These are phyloP conservation scores for Phenacoccus solenopsis DNA, from an alignment of 1,140 invertebrate species.

Conservation along the genomic window DNA sequence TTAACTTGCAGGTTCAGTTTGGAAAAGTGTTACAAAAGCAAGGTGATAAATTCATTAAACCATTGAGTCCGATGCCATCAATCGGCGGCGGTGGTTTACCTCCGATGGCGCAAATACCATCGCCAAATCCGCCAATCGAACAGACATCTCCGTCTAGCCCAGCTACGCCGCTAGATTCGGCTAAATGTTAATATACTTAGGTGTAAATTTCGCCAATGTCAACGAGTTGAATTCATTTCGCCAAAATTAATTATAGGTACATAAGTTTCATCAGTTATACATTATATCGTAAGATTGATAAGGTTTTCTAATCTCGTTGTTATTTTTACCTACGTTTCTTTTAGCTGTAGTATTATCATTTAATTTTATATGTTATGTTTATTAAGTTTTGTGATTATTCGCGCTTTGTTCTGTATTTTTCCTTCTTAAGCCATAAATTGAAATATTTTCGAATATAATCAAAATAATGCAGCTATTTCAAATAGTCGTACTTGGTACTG, in stretches of 20 bases:
- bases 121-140: slow-evolving; percentile 15
- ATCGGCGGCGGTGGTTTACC: slow-evolving; percentile 18
- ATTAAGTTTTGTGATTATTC: too few relatives aligned
- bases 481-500: too few relatives aligned
- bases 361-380: not conserved
- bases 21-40: slow-evolving; percentile 19
- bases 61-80: slow-evolving; percentile 9
- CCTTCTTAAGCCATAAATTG: too few relatives aligned
- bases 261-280: too few relatives aligned
- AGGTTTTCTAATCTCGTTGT: not conserved
- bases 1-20: slow-evolving; percentile 17
- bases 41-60: slow-evolving; percentile 20
- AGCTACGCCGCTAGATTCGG: slow-evolving; percentile 20
- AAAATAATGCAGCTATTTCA: too few relatives aligned
- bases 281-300: not conserved
- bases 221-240: not conserved
- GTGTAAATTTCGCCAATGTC: not conserved
- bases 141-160: slow-evolving; percentile 19
- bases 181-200: slow-evolving; percentile 18
- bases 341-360: not conserved
- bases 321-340: not conserved
- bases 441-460: too few relatives aligned
- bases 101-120: slow-evolving; percentile 19
- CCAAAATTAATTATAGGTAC: not conserved
- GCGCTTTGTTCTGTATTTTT: too few relatives aligned